Base-by-base conservation (phyloP, 2,888 invertebrate genomes). In the Tillus elongatus region DNA sequence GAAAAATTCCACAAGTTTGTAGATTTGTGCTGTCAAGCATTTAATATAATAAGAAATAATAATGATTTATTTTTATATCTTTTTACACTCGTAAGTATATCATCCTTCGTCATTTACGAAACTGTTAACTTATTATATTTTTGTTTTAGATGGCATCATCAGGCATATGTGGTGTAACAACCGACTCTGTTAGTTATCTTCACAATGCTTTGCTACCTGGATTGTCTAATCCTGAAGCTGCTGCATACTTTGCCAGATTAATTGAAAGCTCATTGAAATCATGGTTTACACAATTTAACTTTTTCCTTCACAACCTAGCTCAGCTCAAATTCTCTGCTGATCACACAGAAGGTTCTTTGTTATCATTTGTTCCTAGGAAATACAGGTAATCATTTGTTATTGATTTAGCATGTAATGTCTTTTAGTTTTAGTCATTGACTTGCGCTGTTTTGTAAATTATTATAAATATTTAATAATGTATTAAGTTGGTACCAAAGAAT, bases 11-110 rank as follows among this genome's bases (percentile, higher is more conserved):
- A 98, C 65, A 82, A 88, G 60, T 99, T 98, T 66, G 91, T 98
- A n/a, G 97, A 98, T 69, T 72, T 91, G 36, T 98, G 97, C 65
- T 97, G 96, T 60, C 85, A 88, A 68, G 96, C 96, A 2, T 98
- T 97, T 67, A 96, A 96, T 65, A 80, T 93, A 44, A 82, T 98
- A 15, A 75, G 98, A 13, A 84, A 84, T 48, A 87, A 95, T 63
- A 85, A 88, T 52, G 89, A 91, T 60, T 74, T 92, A 38, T 77
- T 97, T 50, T 72, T 95, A 3, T 93, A 91, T 61, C 71, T 96
- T 37, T 83, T 97, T 58, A 87, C 90, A 3, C 64, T 97, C 75
- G 88, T 90, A 61, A 73, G 77, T 72, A 24, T 29, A 28, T n/a
- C n/a, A n/a, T n/a, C n/a, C n/a, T n/a, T n/a, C n/a, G n/a, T n/a